phyloP scores from a whole-genome alignment of 2,113 vertebrate genomes.

The Nibea albiflora region DNA sequence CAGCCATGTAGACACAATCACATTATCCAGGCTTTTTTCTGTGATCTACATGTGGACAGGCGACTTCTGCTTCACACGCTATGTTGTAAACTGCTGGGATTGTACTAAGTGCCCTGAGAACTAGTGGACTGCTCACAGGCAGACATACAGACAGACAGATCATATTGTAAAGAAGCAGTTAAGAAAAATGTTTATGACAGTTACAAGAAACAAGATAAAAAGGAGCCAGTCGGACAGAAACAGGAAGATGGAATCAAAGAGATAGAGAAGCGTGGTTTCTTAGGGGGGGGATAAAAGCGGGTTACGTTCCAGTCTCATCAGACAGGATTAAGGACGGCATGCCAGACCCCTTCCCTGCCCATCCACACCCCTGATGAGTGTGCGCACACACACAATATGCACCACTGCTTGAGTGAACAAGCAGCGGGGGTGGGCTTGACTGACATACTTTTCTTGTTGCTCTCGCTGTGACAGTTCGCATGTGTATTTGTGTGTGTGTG shows the following conservation, averaged over 20 bases:
- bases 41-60: neutral
- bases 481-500: constrained; percentile 23
- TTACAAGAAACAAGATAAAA: constrained; percentile 17
- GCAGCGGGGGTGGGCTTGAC: constrained; percentile 48
- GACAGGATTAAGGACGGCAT: constrained; percentile 79
- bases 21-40: constrained; percentile 32
- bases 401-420: constrained; percentile 35
- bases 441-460: constrained; percentile 56
- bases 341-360: constrained; percentile 69
- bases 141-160: neutral
- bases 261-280: constrained; percentile 60
- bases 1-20: constrained; percentile 28
- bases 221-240: constrained; percentile 19
- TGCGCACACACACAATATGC: constrained; percentile 5
- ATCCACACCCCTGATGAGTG: constrained; percentile 44
- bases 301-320: constrained; percentile 77
- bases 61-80: neutral
- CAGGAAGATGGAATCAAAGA: constrained; percentile 39
- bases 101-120: constrained; percentile 48
- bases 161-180: neutral
- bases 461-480: constrained; percentile 29
- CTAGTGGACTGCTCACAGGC: constrained; percentile 15
- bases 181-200: constrained; percentile 14
- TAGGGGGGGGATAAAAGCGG: constrained; percentile 76
- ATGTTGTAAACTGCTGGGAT: constrained; percentile 42